Base-by-base conservation (phyloP, 2,888 invertebrate species). In the Xanthorhoe spadicearia region DNA sequence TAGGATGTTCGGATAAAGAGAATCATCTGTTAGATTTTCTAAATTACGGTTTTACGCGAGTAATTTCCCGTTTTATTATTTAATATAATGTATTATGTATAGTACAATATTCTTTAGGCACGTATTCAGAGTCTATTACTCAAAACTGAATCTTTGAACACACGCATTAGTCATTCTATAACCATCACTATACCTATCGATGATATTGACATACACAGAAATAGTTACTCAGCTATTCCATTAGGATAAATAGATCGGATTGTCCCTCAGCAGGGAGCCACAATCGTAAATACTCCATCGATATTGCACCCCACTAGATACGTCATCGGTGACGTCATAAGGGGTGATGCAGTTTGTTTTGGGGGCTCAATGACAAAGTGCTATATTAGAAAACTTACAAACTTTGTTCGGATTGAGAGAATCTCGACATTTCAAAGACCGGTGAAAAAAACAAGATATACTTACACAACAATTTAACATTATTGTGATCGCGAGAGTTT, bases 241-340 rank as follows among this genome's bases (percentile, higher is more conserved):
- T 70, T 68, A 70, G 52, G 66, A 55, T 54, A 66, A 66, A 28
- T 54, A 61, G 50, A 38, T 67, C 51, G 55, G 61, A 68, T 64
- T 64, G 58, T 51, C 56, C 61, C 50, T 38, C 62, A 50, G 63
- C 61, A 65, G 70, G 70, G 63, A 43, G 61, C 58, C 56, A 64
- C 53, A 67, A 57, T 70, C 64, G 68, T 73, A 68, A 70, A 72
- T 70, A 62, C 19, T 69, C 70, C 68, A 72, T 70, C 67, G 65
- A 69, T 69, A 68, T 28, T 68, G 54, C 64, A 52, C 68, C 68
- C 66, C 53, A 53, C 48, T 54, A 18, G 48, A 61, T 52, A 60
- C 50, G 55, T 55, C 50, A 55, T 28, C 17, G 23, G 19, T 63
- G 57, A 57, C 56, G 52, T 63, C 63, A 63, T 50, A 32, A 60